Conservation (phyloP, 2,888 invertebrate species). For the Synergus umbraculus region DNA sequence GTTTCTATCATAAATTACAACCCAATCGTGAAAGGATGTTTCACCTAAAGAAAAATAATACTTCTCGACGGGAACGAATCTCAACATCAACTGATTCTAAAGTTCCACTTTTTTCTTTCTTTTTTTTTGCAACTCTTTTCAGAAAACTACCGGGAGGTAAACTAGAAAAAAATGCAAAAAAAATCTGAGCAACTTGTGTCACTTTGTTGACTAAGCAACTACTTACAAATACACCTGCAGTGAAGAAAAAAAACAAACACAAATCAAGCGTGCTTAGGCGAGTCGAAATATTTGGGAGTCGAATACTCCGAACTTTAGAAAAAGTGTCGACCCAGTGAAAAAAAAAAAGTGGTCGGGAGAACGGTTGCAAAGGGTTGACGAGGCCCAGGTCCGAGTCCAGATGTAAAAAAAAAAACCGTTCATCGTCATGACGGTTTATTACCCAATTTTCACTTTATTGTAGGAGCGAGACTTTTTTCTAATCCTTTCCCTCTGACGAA, state of each 20-base stretch:
- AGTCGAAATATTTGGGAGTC: constrained; percentile 21
- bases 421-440: constrained; percentile 53
- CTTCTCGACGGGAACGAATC: constrained; percentile 9
- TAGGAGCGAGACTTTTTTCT: constrained; percentile 45
- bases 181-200: not conserved
- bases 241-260: not conserved
- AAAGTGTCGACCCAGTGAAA: constrained; percentile 33
- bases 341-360: constrained; percentile 44
- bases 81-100: constrained; percentile 5
- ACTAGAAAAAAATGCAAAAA: not conserved
- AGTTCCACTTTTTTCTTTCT: not conserved
- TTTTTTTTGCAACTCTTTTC: constrained; percentile 11
- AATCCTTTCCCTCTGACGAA: constrained; percentile 50
- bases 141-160: not conserved
- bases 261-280: not conserved
- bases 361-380: constrained; percentile 45
- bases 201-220: constrained; percentile 6
- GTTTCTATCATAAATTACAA: not conserved
- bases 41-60: not conserved
- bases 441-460: constrained; percentile 62
- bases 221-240: constrained; percentile 24
- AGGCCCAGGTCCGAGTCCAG: not conserved
- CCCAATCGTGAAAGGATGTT: not conserved
- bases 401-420: constrained; percentile 9
- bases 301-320: not conserved